Percentiles rank a stretch among this genome's conserved stretches.
Conservation (phyloP, 2,113 vertebrate genomes). For the Rhinoderma darwinii region DNA sequence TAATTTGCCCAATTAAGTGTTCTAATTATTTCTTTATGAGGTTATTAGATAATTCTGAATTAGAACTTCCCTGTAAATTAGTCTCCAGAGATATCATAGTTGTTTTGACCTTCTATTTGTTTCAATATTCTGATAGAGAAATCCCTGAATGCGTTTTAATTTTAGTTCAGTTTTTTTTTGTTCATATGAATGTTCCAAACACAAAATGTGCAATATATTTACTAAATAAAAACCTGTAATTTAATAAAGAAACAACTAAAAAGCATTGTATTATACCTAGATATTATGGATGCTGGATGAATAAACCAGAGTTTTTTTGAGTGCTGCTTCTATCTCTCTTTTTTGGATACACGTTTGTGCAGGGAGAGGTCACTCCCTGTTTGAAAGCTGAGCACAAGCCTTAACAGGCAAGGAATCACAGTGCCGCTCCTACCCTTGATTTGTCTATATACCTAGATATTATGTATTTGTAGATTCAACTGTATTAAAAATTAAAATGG, state of each 20-base stretch:
- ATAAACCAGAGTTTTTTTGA: no score
- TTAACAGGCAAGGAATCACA: no score
- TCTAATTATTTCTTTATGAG: slow-evolving; percentile 69
- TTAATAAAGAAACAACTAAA: background rate
- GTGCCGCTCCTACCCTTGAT: no score
- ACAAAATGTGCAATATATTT: background rate
- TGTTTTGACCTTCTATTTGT: slow-evolving; percentile 68
- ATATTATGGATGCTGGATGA: background rate
- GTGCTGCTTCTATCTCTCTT: no score
- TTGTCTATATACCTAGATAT: background rate
- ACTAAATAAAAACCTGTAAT: background rate
- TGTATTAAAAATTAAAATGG: background rate
- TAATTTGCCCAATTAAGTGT: slow-evolving; percentile 70
- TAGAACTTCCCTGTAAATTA: slow-evolving; percentile 64
- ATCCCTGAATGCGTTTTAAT: slow-evolving; percentile 64
- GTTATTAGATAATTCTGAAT: slow-evolving; percentile 67
- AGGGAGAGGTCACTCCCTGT: no score
- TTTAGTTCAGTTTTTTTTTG: slow-evolving; percentile 62
- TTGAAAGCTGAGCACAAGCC: no score
- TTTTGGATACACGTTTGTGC: no score
- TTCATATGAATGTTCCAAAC: slow-evolving; percentile 42
- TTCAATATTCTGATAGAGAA: slow-evolving; percentile 67
- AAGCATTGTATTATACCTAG: background rate
- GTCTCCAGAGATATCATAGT: slow-evolving; percentile 66
- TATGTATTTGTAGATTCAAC: background rate